These are phyloP conservation scores for Etia nguti DNA, from an alignment of 2,113 vertebrate species.

Conservation along the genomic window DNA sequence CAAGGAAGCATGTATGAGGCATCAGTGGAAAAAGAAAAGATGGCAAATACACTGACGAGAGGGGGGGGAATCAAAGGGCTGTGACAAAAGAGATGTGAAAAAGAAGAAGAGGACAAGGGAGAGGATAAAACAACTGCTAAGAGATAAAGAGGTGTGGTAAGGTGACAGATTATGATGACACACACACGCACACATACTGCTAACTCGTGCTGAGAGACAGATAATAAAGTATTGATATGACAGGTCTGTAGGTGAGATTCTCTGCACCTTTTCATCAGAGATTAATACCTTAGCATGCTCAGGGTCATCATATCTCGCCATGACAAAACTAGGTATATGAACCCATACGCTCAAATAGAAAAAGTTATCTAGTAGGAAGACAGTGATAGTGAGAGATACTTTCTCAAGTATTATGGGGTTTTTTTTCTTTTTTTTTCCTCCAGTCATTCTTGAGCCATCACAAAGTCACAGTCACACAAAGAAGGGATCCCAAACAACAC, in stretches of 20 bases:
- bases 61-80: neutral
- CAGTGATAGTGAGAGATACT: neutral
- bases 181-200: neutral
- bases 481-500: neutral
- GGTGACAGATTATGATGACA: neutral
- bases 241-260: neutral
- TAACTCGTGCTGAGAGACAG: neutral
- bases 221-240: constrained; percentile 1
- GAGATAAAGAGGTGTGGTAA: neutral
- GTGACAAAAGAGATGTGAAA: neutral
- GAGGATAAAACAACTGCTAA: neutral
- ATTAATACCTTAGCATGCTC: constrained; percentile 4
- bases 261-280: neutral
- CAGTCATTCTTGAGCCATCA: neutral
- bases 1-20: neutral
- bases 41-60: neutral
- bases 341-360: neutral
- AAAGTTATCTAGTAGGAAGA: neutral
- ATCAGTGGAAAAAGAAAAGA: neutral
- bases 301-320: neutral
- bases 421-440: neutral
- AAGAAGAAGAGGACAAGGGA: neutral
- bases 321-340: neutral
- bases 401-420: neutral
- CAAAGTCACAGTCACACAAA: neutral